Evolutionary conservation across 2,113 vertebrate species (phyloP).

Genomic region (Neopipo cinnamomea): DNA sequence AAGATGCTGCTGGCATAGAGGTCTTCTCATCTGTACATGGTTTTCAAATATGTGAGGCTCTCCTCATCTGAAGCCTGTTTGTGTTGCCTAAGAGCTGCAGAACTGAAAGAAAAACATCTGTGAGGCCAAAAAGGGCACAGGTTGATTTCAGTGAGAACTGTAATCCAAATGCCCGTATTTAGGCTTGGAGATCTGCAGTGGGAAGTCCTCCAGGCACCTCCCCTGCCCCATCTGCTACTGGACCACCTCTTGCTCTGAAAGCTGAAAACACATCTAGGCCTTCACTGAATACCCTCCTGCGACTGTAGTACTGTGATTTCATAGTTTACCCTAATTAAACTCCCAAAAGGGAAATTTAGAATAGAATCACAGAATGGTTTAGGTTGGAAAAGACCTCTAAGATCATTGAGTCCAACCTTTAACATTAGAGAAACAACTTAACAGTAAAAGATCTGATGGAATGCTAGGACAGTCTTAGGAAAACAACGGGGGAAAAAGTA

Average conservation of each 20-base stretch:
- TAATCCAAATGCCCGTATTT: neutral
- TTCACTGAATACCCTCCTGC: too few species aligned
- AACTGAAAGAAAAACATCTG: neutral
- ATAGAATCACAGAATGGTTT: too few species aligned
- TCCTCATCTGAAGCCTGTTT: accelerated
- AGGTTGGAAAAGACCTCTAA: neutral
- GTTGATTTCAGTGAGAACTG: neutral
- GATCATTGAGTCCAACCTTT: neutral
- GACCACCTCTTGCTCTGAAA: too few species aligned
- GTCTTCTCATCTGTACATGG: neutral
- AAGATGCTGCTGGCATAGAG: neutral
- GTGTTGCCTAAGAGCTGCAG: neutral
- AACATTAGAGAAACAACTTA: neutral
- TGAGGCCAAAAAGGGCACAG: neutral
- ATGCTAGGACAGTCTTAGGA: neutral
- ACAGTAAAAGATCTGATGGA: neutral
- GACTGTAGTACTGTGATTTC: too few species aligned
- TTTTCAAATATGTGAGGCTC: accelerated
- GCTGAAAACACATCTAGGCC: too few species aligned
- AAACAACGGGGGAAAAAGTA: neutral
- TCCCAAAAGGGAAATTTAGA: too few species aligned
- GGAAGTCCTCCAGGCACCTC: too few species aligned
- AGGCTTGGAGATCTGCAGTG: too few species aligned
- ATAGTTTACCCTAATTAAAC: too few species aligned
- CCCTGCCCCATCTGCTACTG: too few species aligned